Evolutionary conservation across 2,888 invertebrate species (phyloP), one percentile per base, ranked within the genome.

Genomic region (Tolmerus cingulatus): DNA sequence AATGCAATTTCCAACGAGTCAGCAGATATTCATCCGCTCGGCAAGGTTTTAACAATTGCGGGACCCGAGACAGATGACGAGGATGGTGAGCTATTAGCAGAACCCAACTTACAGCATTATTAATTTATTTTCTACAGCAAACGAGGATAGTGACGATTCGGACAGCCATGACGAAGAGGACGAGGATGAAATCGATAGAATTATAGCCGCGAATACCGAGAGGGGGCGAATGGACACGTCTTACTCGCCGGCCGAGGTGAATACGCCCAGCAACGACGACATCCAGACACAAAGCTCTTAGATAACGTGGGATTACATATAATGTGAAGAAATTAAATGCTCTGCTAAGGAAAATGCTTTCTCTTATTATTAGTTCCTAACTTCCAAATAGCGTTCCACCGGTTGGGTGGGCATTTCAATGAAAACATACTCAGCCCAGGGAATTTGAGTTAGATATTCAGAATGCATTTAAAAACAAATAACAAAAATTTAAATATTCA

Each of bases 141-240:
- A 94, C 90, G 94, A 95, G 89, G 94, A 95, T 90, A 94, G 94
- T 89, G 94, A 94, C 89, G 94, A 94, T 89, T 94, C 94, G 14
- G 94, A 94, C 89, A 94, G 94, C 87, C 94, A 94, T 89, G 94
- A 95, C 89, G 94, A 94, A 89, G 95, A 95, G 89, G 94, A 95
- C 89, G 94, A 95, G 88, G 95, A 95, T 89, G 94, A 94, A 0
- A 92, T 92, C 84, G 92, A 92, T 84, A 90, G 91, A 51, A 91
- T 91, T 46, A 91, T 92, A 77, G 90, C 91, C 5, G 87, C 90
- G 1, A 90, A 91, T 14, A 89, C 90, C 12, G 90, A 90, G 76
- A 89, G 90, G 19, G 90, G 90, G 12, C 90, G 90, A 27, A 90
- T 92, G 87, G 92, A 91, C 19, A 88, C 84, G 9, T 90, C 92